Evolutionary conservation across 2,888 invertebrate genomes (phyloP), one percentile per base, ranked within the genome.

Genomic region (Disparrhopalites patrizii): DNA sequence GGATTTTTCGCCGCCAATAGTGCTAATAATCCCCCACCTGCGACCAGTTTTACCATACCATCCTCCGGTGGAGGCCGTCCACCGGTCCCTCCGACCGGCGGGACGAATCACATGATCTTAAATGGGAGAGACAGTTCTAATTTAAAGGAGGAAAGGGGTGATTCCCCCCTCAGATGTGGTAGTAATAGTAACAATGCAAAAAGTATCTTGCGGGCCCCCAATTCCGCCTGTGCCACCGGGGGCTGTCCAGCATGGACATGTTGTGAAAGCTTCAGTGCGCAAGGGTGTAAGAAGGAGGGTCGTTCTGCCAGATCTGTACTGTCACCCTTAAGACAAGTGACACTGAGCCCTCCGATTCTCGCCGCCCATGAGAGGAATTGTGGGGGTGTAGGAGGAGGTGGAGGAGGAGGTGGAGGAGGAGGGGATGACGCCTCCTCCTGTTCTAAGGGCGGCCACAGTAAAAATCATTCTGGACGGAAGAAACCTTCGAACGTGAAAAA

Each of bases 41-140:
- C n/a, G n/a, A n/a, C n/a, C n/a, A 23, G 23, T 13, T 7, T 23
- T 47, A 43, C 8, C n/a, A 23, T 40, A 30, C 18, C 50, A 13
- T 23, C 67, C 0, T 40, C 65, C 3, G 51, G 47, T 20, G 57
- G 40, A n/a, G 70, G 67, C 10, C 65, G 70, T n/a, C 73, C 73
- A 25, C 73, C 73, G 8, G 71, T 71, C 55, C 69, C 71, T 20
- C 73, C 71, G 15, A 25, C 18, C 1, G 4, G 20, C 23, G 18
- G 20, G 2, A 3, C 47, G 18, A 40, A 38, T 30, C 15, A 38
- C 38, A 38, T 38, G n/a, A n/a, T n/a, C n/a, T n/a, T n/a, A 28
- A 27, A 27, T 23, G 28, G 28, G 30, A 28, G 30, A 30, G 52
- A 52, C 2, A 58, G n/a, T 38, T 20, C 40, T 13, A 1, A 31